phyloP scores from a whole-genome alignment of 2,113 vertebrate genomes.

The Chrysochloris asiatica region DNA sequence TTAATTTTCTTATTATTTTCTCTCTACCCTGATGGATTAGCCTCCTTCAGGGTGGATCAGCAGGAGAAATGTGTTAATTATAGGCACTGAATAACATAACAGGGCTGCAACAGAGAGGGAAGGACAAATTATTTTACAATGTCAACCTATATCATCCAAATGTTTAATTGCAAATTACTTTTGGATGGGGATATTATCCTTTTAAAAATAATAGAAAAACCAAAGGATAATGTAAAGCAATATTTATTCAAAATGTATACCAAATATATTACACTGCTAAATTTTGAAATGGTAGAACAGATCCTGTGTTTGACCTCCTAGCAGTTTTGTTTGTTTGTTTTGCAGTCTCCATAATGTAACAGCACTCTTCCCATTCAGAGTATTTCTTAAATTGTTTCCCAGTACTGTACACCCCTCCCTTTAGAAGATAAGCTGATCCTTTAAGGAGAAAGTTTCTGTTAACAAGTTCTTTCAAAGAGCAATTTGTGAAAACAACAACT shows the following conservation, averaged over 20 bases:
- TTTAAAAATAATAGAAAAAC: not conserved
- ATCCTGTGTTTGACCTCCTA: not conserved
- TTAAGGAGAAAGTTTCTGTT: not conserved
- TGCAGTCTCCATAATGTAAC: not conserved
- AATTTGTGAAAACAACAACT: not conserved
- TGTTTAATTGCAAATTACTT: constrained; percentile 1
- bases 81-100: not conserved
- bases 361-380: too few relatives aligned
- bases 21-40: not conserved
- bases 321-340: not conserved
- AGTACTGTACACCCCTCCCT: too few relatives aligned
- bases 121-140: not conserved
- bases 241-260: not conserved
- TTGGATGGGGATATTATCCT: not conserved
- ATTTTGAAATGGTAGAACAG: constrained; percentile 19
- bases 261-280: not conserved
- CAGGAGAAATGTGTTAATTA: constrained; percentile 15
- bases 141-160: not conserved
- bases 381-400: too few relatives aligned
- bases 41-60: not conserved
- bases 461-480: not conserved
- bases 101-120: not conserved
- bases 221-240: not conserved
- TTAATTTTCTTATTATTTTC: constrained; percentile 44
- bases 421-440: not conserved